A percentile compares a stretch with the other conserved stretches of the same genome.
Evolutionary conservation across 2,113 vertebrate species (phyloP).

Genomic region (Hylia prasina): DNA sequence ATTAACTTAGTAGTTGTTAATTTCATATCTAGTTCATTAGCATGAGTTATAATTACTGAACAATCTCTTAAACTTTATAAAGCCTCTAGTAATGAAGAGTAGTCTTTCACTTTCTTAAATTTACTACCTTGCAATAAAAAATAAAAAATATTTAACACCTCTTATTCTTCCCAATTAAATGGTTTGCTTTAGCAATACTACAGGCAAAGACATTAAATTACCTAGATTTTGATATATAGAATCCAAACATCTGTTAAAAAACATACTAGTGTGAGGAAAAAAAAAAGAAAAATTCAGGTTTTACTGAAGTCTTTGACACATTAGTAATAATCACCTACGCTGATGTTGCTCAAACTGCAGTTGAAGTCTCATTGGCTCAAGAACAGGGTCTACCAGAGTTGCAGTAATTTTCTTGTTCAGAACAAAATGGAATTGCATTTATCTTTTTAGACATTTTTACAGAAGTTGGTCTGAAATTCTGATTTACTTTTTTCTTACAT

Average conservation of each 20-base stretch:
- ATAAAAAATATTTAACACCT: neutral
- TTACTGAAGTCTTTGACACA: neutral
- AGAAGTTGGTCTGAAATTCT: neutral
- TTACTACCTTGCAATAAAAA: neutral
- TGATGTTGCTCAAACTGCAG: neutral
- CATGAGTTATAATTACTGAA: neutral
- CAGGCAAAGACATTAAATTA: neutral
- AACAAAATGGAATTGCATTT: neutral
- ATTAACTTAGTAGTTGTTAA: constrained; percentile 22
- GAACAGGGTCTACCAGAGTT: neutral
- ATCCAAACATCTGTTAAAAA: neutral
- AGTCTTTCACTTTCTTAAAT: neutral
- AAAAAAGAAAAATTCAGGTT: neutral
- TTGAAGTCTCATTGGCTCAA: neutral
- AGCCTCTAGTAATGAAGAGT: neutral
- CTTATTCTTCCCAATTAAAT: neutral
- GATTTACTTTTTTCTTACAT: neutral
- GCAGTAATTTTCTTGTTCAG: neutral
- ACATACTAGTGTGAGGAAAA: neutral
- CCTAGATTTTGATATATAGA: neutral
- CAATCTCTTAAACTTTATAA: neutral
- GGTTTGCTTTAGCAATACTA: neutral
- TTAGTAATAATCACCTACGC: neutral
- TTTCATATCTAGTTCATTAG: neutral
- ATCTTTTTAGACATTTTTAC: neutral